Evolutionary conservation across 2,888 invertebrate genomes (phyloP).

Genomic region (Hirtodrosophila histrioides): DNA sequence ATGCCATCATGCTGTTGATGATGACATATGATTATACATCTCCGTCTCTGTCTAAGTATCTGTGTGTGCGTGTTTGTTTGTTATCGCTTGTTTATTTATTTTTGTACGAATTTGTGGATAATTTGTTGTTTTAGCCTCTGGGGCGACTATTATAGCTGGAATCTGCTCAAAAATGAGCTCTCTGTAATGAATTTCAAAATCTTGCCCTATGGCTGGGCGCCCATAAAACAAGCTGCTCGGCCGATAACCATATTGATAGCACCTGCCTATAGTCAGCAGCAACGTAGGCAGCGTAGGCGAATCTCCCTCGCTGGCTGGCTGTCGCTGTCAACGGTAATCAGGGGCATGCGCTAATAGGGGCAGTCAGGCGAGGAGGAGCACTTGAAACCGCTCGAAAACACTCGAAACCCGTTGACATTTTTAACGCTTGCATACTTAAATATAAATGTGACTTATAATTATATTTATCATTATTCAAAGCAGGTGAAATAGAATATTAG

Average conservation of each 20-base stretch:
- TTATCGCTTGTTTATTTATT: constrained; percentile 59
- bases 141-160: constrained; percentile 26
- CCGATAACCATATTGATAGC: constrained; percentile 52
- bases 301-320: neutral
- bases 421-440: constrained; percentile 49
- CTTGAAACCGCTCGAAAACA: constrained; percentile 11
- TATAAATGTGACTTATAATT: constrained; percentile 68
- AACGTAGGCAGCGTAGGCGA: constrained; percentile 31
- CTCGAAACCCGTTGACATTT: constrained; percentile 42
- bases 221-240: constrained; percentile 48
- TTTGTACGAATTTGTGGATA: constrained; percentile 47
- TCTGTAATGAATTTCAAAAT: constrained; percentile 31
- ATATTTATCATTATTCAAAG: constrained; percentile 41
- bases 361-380: constrained; percentile 27
- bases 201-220: constrained; percentile 22
- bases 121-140: constrained; percentile 43
- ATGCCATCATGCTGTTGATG: constrained; percentile 57
- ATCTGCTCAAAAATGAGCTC: constrained; percentile 38
- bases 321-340: constrained; percentile 67
- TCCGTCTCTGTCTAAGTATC: neutral
- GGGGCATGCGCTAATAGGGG: constrained; percentile 57
- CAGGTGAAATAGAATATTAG: constrained; percentile 57
- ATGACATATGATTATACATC: constrained; percentile 56
- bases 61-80: constrained; percentile 32
- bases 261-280: constrained; percentile 26